Evolutionary conservation across 2,888 invertebrate species (phyloP), one percentile per base, ranked within the genome.

Genomic region (Enchytraeus crypticus): DNA sequence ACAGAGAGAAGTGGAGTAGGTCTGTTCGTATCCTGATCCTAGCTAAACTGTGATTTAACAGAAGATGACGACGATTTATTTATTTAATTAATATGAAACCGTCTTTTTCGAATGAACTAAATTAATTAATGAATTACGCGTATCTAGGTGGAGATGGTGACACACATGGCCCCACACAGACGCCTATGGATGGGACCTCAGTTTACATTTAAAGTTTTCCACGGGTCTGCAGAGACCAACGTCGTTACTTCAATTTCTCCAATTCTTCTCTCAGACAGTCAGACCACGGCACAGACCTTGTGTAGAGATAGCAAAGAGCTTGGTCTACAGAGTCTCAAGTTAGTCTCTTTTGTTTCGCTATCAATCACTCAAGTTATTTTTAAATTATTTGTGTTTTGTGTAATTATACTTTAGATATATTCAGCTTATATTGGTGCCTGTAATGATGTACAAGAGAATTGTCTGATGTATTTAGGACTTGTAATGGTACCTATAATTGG

Each of bases 121-220:
- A n/a, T n/a, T n/a, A n/a, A n/a, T 14, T 49, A 1, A 3, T 49
- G 49, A 49, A 49, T 49, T 47, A 27, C 27, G 23, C 27, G 47
- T 23, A 23, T 26, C 23, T 72, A 96, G 82, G 95, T 97, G 59
- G 97, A 97, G 83, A 96, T 96, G 64, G 87, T 91, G 70, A 96
- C 96, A 3, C 96, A 97, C 81, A 89, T 90, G 3, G 96, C 95
- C 23, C 97, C 97, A 8, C 93, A 93, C 78, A 85, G 84, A 26
- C 84, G 82, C 27, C 84, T 98, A 29, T 98, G 98, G 97, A 96
- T 97, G 93, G 97, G 97, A 11, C 98, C 98, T n/a, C 97, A 98
- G 82, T 97, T 97, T 79, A 88, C 90, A 32, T 97, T 98, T 81
- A 95, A 93, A 59, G 62, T 67, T 8, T 68, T 64, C 63, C 64